phyloP scores from a whole-genome alignment of 1,140 invertebrate species.

The Atta colombica region DNA sequence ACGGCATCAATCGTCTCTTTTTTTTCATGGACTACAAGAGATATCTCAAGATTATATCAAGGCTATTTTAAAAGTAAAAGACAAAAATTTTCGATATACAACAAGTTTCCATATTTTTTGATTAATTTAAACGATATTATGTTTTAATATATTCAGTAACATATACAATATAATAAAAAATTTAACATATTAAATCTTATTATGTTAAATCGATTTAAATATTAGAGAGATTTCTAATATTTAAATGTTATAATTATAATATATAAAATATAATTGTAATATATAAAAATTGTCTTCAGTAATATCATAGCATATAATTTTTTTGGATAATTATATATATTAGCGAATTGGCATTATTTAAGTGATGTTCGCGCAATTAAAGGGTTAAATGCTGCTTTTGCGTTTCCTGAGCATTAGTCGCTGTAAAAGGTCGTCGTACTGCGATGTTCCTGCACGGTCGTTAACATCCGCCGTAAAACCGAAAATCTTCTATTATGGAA shows the following conservation, averaged over 20 bases:
- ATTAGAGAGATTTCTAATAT: too few species aligned
- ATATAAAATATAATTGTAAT: too few species aligned
- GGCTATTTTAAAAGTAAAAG: not conserved
- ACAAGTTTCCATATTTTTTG: not conserved
- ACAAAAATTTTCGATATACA: not conserved
- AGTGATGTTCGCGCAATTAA: not conserved
- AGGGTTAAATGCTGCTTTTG: conserved; percentile 3
- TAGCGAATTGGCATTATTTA: not conserved
- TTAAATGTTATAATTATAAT: not conserved
- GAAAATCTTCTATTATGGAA: conserved; percentile 84
- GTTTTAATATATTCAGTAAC: not conserved
- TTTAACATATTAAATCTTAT: not conserved
- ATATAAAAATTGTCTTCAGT: not conserved
- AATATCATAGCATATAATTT: not conserved
- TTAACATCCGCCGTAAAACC: conserved; percentile 80
- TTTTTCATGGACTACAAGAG: not conserved
- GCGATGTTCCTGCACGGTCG: conserved; percentile 70
- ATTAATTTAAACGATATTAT: not conserved
- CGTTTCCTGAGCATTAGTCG: conserved; percentile 52
- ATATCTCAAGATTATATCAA: not conserved
- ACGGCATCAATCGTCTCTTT: not conserved
- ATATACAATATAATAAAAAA: not conserved
- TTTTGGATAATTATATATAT: not conserved
- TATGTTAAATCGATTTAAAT: not conserved
- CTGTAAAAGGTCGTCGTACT: conserved; percentile 75